These are phyloP conservation scores for Ibycter americanus DNA, from an alignment of 2,797 vertebrate genomes.

Conservation along the genomic window DNA sequence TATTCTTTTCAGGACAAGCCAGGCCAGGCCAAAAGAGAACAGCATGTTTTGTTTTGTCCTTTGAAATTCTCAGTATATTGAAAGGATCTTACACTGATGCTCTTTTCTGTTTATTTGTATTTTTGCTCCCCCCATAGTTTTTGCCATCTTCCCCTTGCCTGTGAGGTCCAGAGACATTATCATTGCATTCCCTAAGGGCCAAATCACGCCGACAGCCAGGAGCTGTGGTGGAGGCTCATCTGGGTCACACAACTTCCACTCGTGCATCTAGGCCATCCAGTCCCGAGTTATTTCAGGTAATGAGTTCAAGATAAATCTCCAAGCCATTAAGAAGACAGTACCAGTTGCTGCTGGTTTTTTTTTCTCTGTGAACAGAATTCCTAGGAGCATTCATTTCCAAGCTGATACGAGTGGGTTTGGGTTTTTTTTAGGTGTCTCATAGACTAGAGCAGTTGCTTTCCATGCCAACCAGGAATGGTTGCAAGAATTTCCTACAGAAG, in stretches of 20 bases:
- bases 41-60: not conserved
- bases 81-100: not conserved
- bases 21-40: not conserved
- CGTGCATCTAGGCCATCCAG: not conserved
- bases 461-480: not conserved
- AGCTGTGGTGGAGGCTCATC: not conserved
- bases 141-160: not conserved
- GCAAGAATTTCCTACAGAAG: not conserved
- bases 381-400: not conserved
- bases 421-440: not conserved
- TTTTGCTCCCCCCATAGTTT: not conserved
- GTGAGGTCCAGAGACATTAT: not conserved
- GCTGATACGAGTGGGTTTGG: not conserved
- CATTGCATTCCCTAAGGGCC: not conserved
- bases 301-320: constrained; percentile 7
- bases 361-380: not conserved
- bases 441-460: not conserved
- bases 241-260: not conserved
- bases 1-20: not conserved
- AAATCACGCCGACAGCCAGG: not conserved
- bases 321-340: not conserved
- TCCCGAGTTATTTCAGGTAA: constrained; percentile 18
- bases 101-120: not conserved
- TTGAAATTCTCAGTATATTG: not conserved
- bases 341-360: not conserved